Base-by-base conservation (phyloP, 2,113 vertebrate genomes). In the Oryzias javanicus region DNA sequence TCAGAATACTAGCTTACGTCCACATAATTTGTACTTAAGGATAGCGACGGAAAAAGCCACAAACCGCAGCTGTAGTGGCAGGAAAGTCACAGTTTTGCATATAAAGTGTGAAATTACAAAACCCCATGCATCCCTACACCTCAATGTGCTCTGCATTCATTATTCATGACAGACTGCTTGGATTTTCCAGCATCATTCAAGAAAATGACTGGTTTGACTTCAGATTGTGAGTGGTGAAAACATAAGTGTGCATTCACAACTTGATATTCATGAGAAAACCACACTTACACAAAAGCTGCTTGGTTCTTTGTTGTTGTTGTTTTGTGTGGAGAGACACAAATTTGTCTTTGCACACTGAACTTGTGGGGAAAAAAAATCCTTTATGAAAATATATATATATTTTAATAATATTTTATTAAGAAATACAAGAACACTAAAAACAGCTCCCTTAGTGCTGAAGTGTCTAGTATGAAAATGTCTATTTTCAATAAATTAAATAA, bases 1-100 rank as follows among this genome's bases (percentile, higher is more conserved):
- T 82, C 56, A 72, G 49, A 70, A 46, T 50, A 75, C 75, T 74
- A 73, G 66, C 68, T 74, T 60, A 55, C 52, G 42, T 66, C 65
- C 53, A 73, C 52, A 62, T 66, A 54, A 60, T 76, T 78, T 77
- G 61, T 53, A 75, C 64, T 65, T 56, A 42, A 62, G 41, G 77
- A 65, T 64, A 51, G 68, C 80, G 76, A 79, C 64, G 49, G 67
- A 15, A 53, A 54, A 60, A 48, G 4, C 35, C 35, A 35, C 22
- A 49, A 5, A 57, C n/a, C 64, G 45, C 60, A 72, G 54, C 79
- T 53, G 49, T 51, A 67, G 49, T 62, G 55, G 58, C 44, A 50
- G 47, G 29, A 42, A 61, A 59, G 51, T 19, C 22, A 24, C 5
- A 8, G 49, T 49, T 63, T 47, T 46, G 47, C 51, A 35, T 35